Conservation (phyloP, 1,140 invertebrate genomes). For the Bradysia coprophila region DNA sequence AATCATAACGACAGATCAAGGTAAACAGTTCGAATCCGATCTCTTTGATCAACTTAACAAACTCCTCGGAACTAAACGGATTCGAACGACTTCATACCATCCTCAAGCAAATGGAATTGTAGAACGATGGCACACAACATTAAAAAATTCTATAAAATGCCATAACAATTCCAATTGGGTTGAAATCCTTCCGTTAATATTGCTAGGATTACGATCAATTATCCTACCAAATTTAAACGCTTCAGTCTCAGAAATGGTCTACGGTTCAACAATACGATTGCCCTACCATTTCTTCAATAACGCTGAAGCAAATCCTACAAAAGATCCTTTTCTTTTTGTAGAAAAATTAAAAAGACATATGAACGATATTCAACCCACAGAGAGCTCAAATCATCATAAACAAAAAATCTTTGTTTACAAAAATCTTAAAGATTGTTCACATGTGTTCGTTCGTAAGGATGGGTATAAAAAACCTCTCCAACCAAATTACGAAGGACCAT, state of each 20-base stretch:
- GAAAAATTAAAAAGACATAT: no score
- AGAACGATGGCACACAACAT: conserved; percentile 16
- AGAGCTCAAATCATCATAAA: no score
- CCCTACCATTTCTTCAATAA: no score
- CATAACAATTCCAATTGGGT: conserved; percentile 10
- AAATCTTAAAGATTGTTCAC: no score
- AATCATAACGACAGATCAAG: conserved; percentile 17
- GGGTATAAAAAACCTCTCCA: no score
- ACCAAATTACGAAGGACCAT: no score
- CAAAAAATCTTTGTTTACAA: no score
- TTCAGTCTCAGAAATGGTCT: conserved; percentile 17
- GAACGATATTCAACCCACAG: no score
- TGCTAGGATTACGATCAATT: conserved; percentile 14
- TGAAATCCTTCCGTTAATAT: conserved; percentile 12
- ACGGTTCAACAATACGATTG: conserved; percentile 14
- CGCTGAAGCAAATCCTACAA: no score
- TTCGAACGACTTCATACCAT: conserved; percentile 16
- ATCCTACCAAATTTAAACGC: conserved; percentile 12
- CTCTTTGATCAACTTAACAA: conserved; percentile 9
- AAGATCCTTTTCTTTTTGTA: no score
- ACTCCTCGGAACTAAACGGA: conserved; percentile 8
- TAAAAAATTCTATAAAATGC: conserved; percentile 13
- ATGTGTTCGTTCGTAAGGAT: no score
- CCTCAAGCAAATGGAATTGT: conserved; percentile 16
- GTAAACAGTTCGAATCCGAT: conserved; percentile 15